A percentile compares a stretch with the other conserved stretches of the same genome.
phyloP scores from a whole-genome alignment of 2,113 vertebrate genomes.

The Eulacestoma nigropectus region DNA sequence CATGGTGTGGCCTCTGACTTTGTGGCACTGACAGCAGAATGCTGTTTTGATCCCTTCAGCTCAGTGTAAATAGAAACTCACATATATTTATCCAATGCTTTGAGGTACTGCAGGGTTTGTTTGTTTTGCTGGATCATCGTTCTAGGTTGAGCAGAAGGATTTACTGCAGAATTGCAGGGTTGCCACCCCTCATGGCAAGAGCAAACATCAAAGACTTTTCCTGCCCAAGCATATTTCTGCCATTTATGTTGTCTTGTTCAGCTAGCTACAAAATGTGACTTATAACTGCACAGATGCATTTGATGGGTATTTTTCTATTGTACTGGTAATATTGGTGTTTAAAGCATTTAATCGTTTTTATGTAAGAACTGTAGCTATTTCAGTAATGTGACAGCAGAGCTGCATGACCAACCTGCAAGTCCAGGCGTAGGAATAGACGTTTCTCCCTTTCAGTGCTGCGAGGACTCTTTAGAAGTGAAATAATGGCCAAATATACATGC shows the following conservation, averaged over 20 bases:
- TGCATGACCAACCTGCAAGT: not conserved
- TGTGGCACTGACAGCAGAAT: not conserved
- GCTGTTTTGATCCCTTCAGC: not conserved
- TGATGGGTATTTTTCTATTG: not conserved
- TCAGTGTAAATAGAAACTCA: not conserved
- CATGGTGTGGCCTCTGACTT: not conserved
- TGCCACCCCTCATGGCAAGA: not conserved
- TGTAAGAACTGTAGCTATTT: conserved; percentile 8
- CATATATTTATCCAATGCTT: not conserved
- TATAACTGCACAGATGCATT: not conserved
- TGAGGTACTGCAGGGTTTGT: not conserved
- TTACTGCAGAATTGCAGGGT: not conserved
- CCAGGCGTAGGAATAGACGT: not conserved
- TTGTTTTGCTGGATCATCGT: not conserved
- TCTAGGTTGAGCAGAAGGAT: not conserved
- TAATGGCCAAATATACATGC: not conserved
- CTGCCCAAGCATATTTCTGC: not conserved
- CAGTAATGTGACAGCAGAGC: not conserved
- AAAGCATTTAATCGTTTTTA: conserved; percentile 12
- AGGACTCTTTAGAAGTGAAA: not conserved
- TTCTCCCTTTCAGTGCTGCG: not conserved
- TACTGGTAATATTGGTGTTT: not conserved
- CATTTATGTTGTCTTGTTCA: not conserved
- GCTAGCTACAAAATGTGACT: not conserved
- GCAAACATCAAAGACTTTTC: not conserved